Conservation (phyloP, 2,113 vertebrate genomes). For the Corydoras sp. region DNA sequence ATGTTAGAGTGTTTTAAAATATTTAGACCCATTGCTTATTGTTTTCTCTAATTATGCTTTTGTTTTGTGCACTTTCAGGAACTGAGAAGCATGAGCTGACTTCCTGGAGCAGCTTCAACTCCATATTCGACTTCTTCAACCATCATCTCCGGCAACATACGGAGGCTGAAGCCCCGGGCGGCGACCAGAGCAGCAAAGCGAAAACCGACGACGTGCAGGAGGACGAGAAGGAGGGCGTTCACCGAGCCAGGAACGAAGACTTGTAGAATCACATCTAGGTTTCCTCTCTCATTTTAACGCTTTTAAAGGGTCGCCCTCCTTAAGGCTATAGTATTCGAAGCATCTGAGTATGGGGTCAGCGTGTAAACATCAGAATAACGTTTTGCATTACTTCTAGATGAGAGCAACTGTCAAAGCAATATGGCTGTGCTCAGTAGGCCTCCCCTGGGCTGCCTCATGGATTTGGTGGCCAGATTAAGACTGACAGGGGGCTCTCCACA, state of each 20-base stretch:
- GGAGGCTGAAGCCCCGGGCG: constrained; percentile 39
- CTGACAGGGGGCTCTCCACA: constrained; percentile 76
- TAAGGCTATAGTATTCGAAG: constrained; percentile 71
- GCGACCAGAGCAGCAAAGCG: constrained; percentile 36
- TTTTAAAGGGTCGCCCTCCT: constrained; percentile 23
- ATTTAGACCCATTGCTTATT: too few relatives aligned
- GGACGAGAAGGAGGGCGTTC: neutral
- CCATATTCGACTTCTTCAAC: constrained; percentile 86
- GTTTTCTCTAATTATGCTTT: too few relatives aligned
- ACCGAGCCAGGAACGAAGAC: constrained; percentile 72
- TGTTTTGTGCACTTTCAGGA: constrained; percentile 59
- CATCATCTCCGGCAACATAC: constrained; percentile 73
- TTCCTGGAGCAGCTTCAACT: constrained; percentile 90
- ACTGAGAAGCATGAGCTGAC: constrained; percentile 94
- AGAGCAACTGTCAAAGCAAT: constrained; percentile 97
- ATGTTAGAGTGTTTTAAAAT: too few relatives aligned
- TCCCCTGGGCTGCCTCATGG: constrained; percentile 79
- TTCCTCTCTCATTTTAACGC: constrained; percentile 19
- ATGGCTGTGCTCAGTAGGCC: constrained; percentile 79
- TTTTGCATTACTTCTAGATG: constrained; percentile 97
- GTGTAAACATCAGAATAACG: constrained; percentile 83
- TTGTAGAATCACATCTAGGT: constrained; percentile 43
- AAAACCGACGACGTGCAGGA: constrained; percentile 42
- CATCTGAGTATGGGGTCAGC: constrained; percentile 73
- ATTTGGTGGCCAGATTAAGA: constrained; percentile 76